Evolutionary conservation across 2,888 invertebrate genomes (phyloP), one percentile per base, ranked within the genome.

Genomic region (Ochlodes sylvanus): DNA sequence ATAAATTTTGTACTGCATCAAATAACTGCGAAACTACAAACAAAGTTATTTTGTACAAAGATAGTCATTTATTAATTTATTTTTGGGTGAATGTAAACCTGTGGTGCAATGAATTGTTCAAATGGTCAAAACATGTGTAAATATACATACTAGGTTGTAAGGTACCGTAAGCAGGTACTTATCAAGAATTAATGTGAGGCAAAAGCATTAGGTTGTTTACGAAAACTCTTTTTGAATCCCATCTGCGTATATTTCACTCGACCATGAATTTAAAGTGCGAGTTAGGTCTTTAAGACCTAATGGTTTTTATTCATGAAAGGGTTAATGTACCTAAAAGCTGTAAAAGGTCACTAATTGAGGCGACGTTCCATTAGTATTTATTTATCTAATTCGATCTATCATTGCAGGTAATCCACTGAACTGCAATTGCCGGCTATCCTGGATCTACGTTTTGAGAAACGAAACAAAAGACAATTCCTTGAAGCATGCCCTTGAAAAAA

Each of bases 361-460:
- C 12, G 10, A 15, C 50, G 55, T 65, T 69, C 54, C 60, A 71
- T 73, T 72, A 69, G 52, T 58, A 57, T 68, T 50, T 21, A 19
- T 7, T 19, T 12, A 4, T 9, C 61, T 70, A 70, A 66, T 68
- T 38, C 27, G 15, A 34, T 70, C 64, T 82, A 72, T 84, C 72
- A 73, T 89, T 87, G 54, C 95, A 97, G 97, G 96, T 85, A 97
- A 97, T 93, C 95, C 95, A 81, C 95, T 97, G 89, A 94, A 95
- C 86, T 97, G 97, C 91, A 97, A 97, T 92, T 97, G 97, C 87
- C 96, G 96, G 68, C 94, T 97, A 70, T 94, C 95, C 61, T 97
- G 97, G 97, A 94, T 97, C 85, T 96, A 96, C 93, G 94, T 94
- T 66, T 90, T 97, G 74, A 94, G 95, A 74, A 96, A 96, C 88